These are phyloP conservation scores for Ormyrus rosae DNA, from an alignment of 2,888 invertebrate genomes.

Conservation along the genomic window DNA sequence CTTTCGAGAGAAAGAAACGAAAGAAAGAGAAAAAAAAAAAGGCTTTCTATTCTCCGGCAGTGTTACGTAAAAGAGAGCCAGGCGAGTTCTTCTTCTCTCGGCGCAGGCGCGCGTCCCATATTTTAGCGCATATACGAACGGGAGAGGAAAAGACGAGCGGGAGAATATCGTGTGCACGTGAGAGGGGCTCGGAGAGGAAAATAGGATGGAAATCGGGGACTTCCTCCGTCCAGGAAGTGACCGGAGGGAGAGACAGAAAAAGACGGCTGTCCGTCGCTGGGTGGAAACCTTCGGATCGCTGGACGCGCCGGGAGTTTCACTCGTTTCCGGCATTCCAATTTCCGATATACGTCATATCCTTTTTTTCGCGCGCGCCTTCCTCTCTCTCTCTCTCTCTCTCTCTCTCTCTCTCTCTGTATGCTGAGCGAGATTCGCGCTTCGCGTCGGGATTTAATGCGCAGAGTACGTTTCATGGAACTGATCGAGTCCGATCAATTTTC, in stretches of 20 bases:
- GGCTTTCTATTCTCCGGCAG: too few relatives aligned
- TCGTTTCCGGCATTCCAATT: slow-evolving; percentile 45
- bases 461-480: too few relatives aligned
- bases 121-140: too few relatives aligned
- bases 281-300: background rate
- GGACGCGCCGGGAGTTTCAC: slow-evolving; percentile 30
- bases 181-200: slow-evolving; percentile 2
- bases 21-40: too few relatives aligned
- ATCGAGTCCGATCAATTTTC: background rate
- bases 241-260: slow-evolving; percentile 12
- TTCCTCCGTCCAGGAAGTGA: background rate
- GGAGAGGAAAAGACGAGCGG: too few relatives aligned
- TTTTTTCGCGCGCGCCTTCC: background rate
- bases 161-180: slow-evolving; percentile 29
- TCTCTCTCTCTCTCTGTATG: background rate
- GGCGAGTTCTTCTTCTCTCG: background rate
- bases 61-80: background rate
- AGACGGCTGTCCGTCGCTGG: background rate
- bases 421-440: too few relatives aligned
- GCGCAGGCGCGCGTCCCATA: too few relatives aligned
- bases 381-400: slow-evolving; percentile 1
- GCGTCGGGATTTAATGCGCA: background rate
- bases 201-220: background rate
- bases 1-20: too few relatives aligned
- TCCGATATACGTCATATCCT: background rate